Evolutionary conservation across 1,140 invertebrate species (phyloP), one percentile per base, ranked within the genome.

Genomic region (Bactericera cockerelli): DNA sequence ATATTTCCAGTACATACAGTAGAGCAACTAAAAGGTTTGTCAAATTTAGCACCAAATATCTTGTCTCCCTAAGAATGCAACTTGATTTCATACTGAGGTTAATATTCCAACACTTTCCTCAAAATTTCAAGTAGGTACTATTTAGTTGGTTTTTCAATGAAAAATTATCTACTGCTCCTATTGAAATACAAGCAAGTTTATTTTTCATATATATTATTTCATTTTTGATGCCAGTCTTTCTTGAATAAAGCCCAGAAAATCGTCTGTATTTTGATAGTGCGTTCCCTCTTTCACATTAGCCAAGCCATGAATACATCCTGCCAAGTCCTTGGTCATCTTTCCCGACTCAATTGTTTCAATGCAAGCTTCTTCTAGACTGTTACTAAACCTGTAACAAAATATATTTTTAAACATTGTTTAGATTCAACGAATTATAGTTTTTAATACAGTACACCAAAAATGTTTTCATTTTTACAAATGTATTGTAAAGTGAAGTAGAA

Each of bases 281-380:
- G 90, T 89, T 36, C 77, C 77, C 63, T 87, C 80, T 67, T 82
- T 82, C 0, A 89, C 82, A 66, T 85, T 84, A 14, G 74, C 70
- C 59, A 83, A 61, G 2, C 89, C 89, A 70, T 93, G 86, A 65
- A 93, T 89, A 67, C 88, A 93, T 63, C 81, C 84, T 22, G 87
- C 89, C 62, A 94, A 74, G 75, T 94, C 90, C 72, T 93, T 93
- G 1, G 90, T 94, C 86, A 93, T 89, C 66, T 83, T 79, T n/a
- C 90, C 89, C 42, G 77, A 76, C 68, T 93, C 87, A 22, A 94
- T 87, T 22, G 84, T 87, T 63, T 91, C 87, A 0, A 93, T 77
- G 70, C 90, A 93, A 1, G 87, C 86, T 56, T 74, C 68, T 67
- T 86, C 83, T 55, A 86, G 68, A 55, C 67, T 67, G 24, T 71